Base-by-base conservation (phyloP, 1,140 invertebrate species). In the Orius insidiosus region DNA sequence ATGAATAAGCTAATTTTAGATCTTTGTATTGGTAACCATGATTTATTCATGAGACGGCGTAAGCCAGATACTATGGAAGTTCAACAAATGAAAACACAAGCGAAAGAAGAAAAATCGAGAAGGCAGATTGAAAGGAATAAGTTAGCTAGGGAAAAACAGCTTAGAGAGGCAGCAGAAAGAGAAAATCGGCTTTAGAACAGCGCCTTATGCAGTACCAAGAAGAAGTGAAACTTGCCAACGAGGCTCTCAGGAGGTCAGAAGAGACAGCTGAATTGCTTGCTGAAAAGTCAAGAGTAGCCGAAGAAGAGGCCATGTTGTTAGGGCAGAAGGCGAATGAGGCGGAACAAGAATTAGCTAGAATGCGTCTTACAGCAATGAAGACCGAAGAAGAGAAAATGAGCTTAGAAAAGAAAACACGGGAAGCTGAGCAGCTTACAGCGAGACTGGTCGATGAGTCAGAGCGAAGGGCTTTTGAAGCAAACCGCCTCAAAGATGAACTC, bases 1-100 rank as follows among this genome's bases (percentile, higher is more conserved):
- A 97, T 97, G 60, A 98, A 98, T 68, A 99, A 98, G 63, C 74
- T 93, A 55, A 98, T 99, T 61, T 68, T 99, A 52, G 89, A 93
- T 47, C 70, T 97, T 1, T 96, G 92, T 60, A 96, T 97, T 83
- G 93, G 93, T 37, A 97, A 97, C 65, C 93, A 97, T 65, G 93
- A 97, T 63, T 67, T 97, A 51, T 97, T 94, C 61, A 97, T 97
- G 90, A 72, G 92, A 48, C 70, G 93, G 58, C 75, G 93, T 53
- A 95, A 93, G 63, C 88, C 93, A 4, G 93, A 97, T 63, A 90
- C 92, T n/a, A 97, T 97, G 60, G 93, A 97, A 66, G 90, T 86
- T 35, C 93, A 97, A 65, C 93, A 97, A 65, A 97, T 97, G 93
- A 97, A 97, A 68, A 85, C 90, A 47, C 92, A 97, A 70, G 90